phyloP scores from a whole-genome alignment of 2,113 vertebrate genomes.

The Lagopus muta region DNA sequence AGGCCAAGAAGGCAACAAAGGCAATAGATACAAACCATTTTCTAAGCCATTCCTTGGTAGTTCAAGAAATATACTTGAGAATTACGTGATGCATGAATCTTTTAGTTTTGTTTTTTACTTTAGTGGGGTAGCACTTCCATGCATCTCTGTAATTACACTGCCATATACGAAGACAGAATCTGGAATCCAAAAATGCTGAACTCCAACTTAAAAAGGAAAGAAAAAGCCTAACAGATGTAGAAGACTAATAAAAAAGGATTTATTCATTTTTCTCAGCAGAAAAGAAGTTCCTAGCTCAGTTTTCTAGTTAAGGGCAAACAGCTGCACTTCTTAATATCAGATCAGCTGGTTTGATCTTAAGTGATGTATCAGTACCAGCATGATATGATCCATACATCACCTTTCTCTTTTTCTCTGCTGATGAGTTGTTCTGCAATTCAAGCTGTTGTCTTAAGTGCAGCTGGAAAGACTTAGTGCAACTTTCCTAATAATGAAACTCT shows the following conservation, averaged over 20 bases:
- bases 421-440: neutral
- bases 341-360: neutral
- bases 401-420: neutral
- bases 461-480: neutral
- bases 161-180: neutral
- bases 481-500: neutral
- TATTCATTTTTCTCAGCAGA: neutral
- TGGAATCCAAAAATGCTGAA: neutral
- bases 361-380: neutral
- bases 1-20: neutral
- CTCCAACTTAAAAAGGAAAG: neutral
- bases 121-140: neutral
- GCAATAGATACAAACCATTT: neutral
- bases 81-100: neutral
- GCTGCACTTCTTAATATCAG: neutral
- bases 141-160: neutral
- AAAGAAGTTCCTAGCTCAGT: neutral
- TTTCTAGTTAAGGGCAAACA: neutral
- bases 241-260: neutral
- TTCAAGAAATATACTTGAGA: neutral
- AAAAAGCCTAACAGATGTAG: neutral
- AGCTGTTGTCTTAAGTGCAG: neutral
- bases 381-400: neutral
- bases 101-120: neutral
- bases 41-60: neutral